These are phyloP conservation scores for Rhyacophila brunnea DNA, from an alignment of 1,140 invertebrate genomes.

Conservation along the genomic window DNA sequence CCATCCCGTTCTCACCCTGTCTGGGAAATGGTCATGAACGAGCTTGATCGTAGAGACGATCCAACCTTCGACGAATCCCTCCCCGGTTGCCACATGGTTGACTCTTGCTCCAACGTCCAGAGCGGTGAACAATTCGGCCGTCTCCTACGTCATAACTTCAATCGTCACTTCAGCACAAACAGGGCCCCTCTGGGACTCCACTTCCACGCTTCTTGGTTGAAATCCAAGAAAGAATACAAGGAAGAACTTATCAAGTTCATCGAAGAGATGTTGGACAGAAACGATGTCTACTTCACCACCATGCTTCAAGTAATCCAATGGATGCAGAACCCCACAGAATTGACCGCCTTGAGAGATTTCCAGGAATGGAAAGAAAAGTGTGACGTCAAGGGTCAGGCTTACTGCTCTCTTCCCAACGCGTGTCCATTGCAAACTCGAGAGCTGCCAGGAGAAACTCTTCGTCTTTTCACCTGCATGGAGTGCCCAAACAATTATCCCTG, in stretches of 20 bases:
- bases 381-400: slow-evolving; percentile 89
- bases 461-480: slow-evolving; percentile 93
- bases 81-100: slow-evolving; percentile 91
- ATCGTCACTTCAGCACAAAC: slow-evolving; percentile 90
- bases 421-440: slow-evolving; percentile 87
- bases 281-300: slow-evolving; percentile 93
- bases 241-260: slow-evolving; percentile 92
- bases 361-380: slow-evolving; percentile 95
- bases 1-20: slow-evolving; percentile 87
- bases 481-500: slow-evolving; percentile 95
- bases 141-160: slow-evolving; percentile 89
- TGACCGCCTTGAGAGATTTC: slow-evolving; percentile 84
- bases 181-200: slow-evolving; percentile 90
- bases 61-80: slow-evolving; percentile 87
- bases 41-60: slow-evolving; percentile 87
- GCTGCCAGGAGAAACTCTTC: slow-evolving; percentile 86
- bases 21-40: slow-evolving; percentile 97
- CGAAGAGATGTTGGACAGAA: slow-evolving; percentile 85
- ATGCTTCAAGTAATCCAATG: slow-evolving; percentile 94
- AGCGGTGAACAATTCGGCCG: slow-evolving; percentile 83
- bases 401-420: slow-evolving; percentile 87
- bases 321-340: slow-evolving; percentile 94
- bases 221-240: slow-evolving; percentile 90
- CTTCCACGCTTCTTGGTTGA: slow-evolving; percentile 94
- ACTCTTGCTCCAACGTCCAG: slow-evolving; percentile 90